A percentile compares a stretch with the other conserved stretches of the same genome.
Evolutionary conservation across 1,140 invertebrate species (phyloP).

Genomic region (Pseudomyrmex concolor): DNA sequence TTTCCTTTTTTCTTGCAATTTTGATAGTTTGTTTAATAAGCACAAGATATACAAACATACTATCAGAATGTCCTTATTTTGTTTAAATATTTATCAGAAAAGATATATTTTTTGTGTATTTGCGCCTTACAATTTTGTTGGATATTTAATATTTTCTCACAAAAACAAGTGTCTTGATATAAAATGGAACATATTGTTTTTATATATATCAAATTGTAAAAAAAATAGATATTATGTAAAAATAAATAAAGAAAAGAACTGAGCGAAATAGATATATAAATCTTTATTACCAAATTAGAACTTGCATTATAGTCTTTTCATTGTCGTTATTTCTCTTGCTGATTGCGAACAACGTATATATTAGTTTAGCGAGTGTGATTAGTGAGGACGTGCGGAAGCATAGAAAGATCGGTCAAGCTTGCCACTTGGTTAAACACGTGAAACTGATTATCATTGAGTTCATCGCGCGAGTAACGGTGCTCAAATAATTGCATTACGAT

Average conservation of each 20-base stretch:
- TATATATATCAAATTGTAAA: background rate
- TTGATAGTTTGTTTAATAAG: background rate
- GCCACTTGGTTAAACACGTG: slow-evolving; percentile 52
- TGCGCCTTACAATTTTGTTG: too few relatives aligned
- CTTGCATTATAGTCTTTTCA: slow-evolving; percentile 23
- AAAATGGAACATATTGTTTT: background rate
- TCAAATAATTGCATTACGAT: slow-evolving; percentile 25
- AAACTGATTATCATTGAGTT: slow-evolving; percentile 53
- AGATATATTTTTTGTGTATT: background rate
- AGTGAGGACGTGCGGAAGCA: slow-evolving; percentile 50
- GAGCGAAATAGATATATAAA: background rate
- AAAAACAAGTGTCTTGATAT: background rate
- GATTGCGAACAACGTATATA: slow-evolving; percentile 40
- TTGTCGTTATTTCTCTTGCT: slow-evolving; percentile 42
- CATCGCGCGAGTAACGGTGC: slow-evolving; percentile 32
- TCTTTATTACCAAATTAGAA: slow-evolving; percentile 19
- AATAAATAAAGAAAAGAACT: background rate
- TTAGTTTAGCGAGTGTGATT: slow-evolving; percentile 59
- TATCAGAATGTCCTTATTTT: background rate
- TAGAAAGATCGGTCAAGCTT: slow-evolving; percentile 42
- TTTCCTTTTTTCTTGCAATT: slow-evolving; percentile 6
- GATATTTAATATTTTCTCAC: background rate
- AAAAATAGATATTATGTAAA: background rate
- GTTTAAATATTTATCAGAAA: background rate
- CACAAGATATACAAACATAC: background rate